Evolutionary conservation across 1,140 invertebrate genomes (phyloP).

Genomic region (Luehdorfia chinensis): DNA sequence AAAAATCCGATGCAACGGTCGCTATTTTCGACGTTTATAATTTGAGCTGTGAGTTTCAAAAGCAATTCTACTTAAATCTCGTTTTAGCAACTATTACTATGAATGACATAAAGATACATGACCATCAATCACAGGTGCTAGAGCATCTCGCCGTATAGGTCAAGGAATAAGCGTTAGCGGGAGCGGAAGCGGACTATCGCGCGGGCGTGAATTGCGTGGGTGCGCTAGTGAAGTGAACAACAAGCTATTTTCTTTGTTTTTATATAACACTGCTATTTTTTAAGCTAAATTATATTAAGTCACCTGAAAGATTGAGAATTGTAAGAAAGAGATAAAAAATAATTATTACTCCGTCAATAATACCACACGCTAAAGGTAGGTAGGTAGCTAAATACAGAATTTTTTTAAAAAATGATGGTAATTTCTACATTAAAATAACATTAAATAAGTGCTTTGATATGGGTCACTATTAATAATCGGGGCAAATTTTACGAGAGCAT

Average conservation of each 20-base stretch:
- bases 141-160: conserved; percentile 45
- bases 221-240: conserved; percentile 14
- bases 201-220: conserved; percentile 33
- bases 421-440: too few relatives aligned
- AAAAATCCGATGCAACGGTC: too few relatives aligned
- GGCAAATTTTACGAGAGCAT: background rate
- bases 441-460: too few relatives aligned
- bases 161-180: conserved; percentile 37
- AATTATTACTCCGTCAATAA: too few relatives aligned
- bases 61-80: background rate
- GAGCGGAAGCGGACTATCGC: conserved; percentile 9
- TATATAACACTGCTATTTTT: conserved; percentile 14
- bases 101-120: conserved; percentile 19
- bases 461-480: too few relatives aligned
- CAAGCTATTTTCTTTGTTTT: background rate
- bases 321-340: too few relatives aligned
- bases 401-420: too few relatives aligned
- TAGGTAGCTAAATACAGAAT: too few relatives aligned
- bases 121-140: conserved; percentile 40
- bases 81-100: background rate
- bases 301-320: too few relatives aligned
- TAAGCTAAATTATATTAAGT: background rate
- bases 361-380: too few relatives aligned
- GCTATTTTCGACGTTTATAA: too few relatives aligned
- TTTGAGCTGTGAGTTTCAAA: background rate